Conservation (phyloP, 2,797 vertebrate species). For the Labeo calbasu region DNA sequence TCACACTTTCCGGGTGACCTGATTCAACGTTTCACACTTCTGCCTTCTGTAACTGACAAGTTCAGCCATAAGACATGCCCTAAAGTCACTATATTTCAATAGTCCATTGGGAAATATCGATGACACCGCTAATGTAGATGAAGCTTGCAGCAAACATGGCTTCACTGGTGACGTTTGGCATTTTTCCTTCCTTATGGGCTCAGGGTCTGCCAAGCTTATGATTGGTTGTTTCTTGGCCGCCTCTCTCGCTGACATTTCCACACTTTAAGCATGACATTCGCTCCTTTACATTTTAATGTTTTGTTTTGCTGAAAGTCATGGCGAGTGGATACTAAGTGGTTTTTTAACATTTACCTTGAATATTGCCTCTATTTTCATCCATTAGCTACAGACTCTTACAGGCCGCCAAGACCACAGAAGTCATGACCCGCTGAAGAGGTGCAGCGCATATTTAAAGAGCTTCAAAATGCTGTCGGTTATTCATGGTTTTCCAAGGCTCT, state of each 20-base stretch:
- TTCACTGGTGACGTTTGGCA: background rate
- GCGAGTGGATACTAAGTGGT: constrained; percentile 22
- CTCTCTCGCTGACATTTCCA: constrained; percentile 53
- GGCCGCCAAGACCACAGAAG: constrained; percentile 13
- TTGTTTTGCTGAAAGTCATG: constrained; percentile 5
- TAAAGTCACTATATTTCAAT: constrained; percentile 33
- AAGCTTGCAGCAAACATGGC: background rate
- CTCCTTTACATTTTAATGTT: constrained; percentile 45
- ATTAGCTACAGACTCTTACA: constrained; percentile 43
- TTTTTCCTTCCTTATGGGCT: background rate
- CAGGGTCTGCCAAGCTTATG: background rate
- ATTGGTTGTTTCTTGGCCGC: constrained; percentile 6
- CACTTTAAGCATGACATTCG: constrained; percentile 48
- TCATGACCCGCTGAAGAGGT: constrained; percentile 5
- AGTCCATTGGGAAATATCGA: constrained; percentile 12
- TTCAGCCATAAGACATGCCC: constrained; percentile 35
- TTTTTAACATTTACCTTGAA: constrained; percentile 59
- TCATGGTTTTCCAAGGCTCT: constrained; percentile 9
- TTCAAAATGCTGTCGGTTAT: constrained; percentile 23
- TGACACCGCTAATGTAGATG: background rate
- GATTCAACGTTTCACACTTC: constrained; percentile 49
- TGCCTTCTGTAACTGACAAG: constrained; percentile 36
- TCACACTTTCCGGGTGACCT: constrained; percentile 46
- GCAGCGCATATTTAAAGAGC: constrained; percentile 45
- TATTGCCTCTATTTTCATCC: constrained; percentile 55